Percentiles rank a stretch among this genome's conserved stretches.
phyloP scores from a whole-genome alignment of 2,888 invertebrate genomes.

The Agrenia bidenticulata region DNA sequence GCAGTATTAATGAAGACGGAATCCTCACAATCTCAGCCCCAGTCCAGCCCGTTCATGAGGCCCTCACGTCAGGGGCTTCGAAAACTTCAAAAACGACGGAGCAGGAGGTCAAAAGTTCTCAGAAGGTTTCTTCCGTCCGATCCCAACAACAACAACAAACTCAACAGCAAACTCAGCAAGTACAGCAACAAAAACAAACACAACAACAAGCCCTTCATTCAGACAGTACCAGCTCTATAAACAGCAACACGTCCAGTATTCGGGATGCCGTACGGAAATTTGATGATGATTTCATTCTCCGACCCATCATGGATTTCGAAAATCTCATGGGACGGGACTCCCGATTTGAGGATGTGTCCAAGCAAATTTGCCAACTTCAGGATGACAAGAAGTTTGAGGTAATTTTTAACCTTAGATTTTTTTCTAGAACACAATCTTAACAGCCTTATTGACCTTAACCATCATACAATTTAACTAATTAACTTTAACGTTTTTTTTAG shows the following conservation, averaged over 20 bases:
- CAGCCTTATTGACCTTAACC: no score
- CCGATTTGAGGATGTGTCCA: slow-evolving; percentile 9
- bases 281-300: slow-evolving; percentile 3
- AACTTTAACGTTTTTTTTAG: slow-evolving; percentile 1
- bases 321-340: slow-evolving; percentile 2
- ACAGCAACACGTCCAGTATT: not conserved
- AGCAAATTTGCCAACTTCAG: slow-evolving; percentile 1
- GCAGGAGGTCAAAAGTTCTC: not conserved
- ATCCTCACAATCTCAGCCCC: slow-evolving; percentile 12
- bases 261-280: not conserved
- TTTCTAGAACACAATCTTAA: no score
- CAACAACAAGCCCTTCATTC: not conserved
- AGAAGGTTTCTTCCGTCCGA: no score
- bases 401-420: not conserved
- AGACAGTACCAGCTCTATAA: not conserved
- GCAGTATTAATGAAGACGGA: slow-evolving; percentile 4
- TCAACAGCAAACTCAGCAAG: not conserved
- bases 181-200: not conserved
- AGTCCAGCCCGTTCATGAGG: not conserved
- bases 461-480: no score
- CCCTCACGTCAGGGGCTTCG: not conserved
- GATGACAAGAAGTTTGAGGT: slow-evolving; percentile 15
- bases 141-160: slow-evolving; percentile 3
- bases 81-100: not conserved
- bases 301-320: slow-evolving; percentile 3